Conservation (phyloP, 2,113 vertebrate genomes). For the Tetraodon nigroviridis region DNA sequence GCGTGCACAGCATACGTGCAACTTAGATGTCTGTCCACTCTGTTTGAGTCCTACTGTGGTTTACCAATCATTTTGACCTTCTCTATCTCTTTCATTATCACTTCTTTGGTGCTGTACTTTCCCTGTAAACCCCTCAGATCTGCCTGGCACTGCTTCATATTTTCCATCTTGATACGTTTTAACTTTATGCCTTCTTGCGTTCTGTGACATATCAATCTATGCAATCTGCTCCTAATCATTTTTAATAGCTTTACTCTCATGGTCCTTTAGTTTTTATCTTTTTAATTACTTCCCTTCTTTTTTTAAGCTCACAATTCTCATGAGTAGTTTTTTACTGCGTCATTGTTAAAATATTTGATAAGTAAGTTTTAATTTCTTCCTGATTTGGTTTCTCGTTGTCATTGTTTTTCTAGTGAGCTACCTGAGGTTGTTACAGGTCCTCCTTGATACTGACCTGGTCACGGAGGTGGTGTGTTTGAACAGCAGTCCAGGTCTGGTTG, state of each 20-base stretch:
- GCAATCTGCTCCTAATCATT: slow-evolving; percentile 4
- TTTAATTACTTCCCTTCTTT: slow-evolving; percentile 11
- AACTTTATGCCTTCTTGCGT: slow-evolving; percentile 12
- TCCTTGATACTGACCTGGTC: slow-evolving; percentile 78
- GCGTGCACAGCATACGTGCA: slow-evolving; percentile 34
- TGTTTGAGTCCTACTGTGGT: slow-evolving; percentile 25
- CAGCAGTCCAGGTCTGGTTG: slow-evolving; percentile 32
- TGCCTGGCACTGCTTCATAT: slow-evolving; percentile 10
- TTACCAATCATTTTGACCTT: slow-evolving; percentile 20
- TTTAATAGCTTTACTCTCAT: neutral
- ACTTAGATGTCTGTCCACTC: slow-evolving; percentile 34
- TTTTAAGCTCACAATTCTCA: neutral
- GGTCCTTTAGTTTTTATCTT: neutral
- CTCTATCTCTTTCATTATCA: slow-evolving; percentile 28
- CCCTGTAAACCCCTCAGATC: slow-evolving; percentile 9
- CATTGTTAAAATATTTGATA: neutral
- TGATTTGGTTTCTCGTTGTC: slow-evolving; percentile 6
- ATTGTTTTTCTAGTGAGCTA: slow-evolving; percentile 75
- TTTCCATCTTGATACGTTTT: slow-evolving; percentile 9
- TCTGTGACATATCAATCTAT: slow-evolving; percentile 24
- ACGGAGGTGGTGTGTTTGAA: slow-evolving; percentile 76
- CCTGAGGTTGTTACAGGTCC: slow-evolving; percentile 79
- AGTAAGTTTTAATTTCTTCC: neutral
- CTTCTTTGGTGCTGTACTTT: slow-evolving; percentile 7
- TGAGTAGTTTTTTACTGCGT: slow-evolving; percentile 6